Evolutionary conservation across 2,797 vertebrate species (phyloP).

Genomic region (Picus viridis): DNA sequence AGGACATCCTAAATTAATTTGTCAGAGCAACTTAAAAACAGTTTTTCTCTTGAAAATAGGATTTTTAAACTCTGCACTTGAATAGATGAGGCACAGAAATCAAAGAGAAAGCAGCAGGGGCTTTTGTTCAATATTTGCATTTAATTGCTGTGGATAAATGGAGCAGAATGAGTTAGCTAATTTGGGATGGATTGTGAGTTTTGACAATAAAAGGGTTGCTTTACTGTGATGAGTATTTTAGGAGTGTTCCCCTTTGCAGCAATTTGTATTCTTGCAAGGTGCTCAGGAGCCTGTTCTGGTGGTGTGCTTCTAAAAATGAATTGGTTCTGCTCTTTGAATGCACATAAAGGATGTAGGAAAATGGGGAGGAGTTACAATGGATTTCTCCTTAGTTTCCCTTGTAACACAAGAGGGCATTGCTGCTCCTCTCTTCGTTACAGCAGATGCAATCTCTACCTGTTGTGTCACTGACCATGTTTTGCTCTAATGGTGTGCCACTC

Average conservation of each 20-base stretch:
- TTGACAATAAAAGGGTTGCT: background rate
- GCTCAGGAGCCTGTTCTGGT: accelerated
- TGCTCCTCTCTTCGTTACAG: background rate
- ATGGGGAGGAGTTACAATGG: accelerated
- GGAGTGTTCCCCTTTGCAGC: background rate
- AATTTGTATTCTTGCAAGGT: background rate
- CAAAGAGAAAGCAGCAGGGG: background rate
- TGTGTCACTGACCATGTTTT: accelerated
- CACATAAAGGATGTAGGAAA: background rate
- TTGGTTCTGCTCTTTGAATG: background rate
- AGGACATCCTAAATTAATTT: background rate
- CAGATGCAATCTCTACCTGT: too few relatives aligned
- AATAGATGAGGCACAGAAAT: background rate
- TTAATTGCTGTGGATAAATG: background rate
- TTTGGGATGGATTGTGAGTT: background rate
- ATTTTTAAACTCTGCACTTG: background rate
- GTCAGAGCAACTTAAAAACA: background rate
- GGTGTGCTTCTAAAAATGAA: background rate
- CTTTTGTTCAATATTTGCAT: background rate
- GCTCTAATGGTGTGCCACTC: accelerated
- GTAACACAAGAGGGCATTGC: slow-evolving; percentile 68
- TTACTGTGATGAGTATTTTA: background rate
- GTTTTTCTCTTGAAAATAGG: background rate
- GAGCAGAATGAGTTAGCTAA: background rate
- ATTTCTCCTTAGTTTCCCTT: background rate